Conservation (phyloP, 1,140 invertebrate genomes). For the Oreohelix idahoensis region DNA sequence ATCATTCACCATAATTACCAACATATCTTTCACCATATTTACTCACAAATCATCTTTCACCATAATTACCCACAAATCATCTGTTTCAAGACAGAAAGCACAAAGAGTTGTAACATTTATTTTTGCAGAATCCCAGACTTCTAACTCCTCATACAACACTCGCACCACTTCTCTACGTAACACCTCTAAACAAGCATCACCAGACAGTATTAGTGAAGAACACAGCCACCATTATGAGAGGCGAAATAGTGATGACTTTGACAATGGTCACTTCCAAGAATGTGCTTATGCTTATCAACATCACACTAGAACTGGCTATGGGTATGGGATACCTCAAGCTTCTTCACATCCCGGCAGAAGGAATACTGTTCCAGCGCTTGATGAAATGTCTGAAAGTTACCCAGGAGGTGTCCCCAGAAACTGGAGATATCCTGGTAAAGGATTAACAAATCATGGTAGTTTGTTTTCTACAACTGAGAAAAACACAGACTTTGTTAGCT, state of each 20-base stretch:
- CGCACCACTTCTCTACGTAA: not conserved
- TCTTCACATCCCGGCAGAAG: no score
- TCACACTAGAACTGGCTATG: no score
- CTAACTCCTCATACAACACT: not conserved
- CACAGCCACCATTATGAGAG: not conserved
- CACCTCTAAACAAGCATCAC: not conserved
- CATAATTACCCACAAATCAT: no score
- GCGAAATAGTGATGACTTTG: not conserved
- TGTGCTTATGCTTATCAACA: no score
- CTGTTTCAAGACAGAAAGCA: no score
- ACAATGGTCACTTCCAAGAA: not conserved
- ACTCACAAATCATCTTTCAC: no score
- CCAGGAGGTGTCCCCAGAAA: not conserved
- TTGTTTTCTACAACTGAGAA: not conserved
- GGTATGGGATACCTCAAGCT: no score
- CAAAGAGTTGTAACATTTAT: not conserved
- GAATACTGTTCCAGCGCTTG: no score
- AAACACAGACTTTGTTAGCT: no score
- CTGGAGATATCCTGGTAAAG: not conserved
- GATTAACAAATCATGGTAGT: not conserved
- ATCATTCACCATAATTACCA: no score
- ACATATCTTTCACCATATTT: no score
- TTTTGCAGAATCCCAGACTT: not conserved
- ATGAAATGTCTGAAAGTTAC: no score
- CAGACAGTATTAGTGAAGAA: not conserved